Evolutionary conservation across 2,888 invertebrate genomes (phyloP), one percentile per base, ranked within the genome.

Genomic region (Drosophila formosana): DNA sequence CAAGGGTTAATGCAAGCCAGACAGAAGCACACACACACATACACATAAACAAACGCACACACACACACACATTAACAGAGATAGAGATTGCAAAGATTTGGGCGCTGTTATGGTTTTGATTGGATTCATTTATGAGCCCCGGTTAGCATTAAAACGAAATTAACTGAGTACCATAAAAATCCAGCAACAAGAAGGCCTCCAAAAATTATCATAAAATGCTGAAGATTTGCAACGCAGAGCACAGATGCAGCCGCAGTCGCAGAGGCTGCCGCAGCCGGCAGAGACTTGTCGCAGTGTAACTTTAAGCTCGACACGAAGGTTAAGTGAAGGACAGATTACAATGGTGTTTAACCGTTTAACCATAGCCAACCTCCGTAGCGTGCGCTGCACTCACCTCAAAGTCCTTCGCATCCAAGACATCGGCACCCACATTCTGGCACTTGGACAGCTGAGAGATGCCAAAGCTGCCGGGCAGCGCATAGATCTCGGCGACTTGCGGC

Each of bases 401-500:
- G 91, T 96, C 94, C 81, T 95, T 95, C 70, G 62, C 94, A 51
- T 82, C 66, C 71, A 85, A 30, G 13, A 53, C 50, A 47, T 78
- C 64, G 37, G 68, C 56, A 18, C 13, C 92, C 6, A 96, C 93
- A 90, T 94, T 94, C 82, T 94, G 93, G 28, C 96, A 95, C 93
- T 96, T 96, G 18, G 72, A 13, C 49, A 91, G 63, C 72, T 94
- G 93, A 34, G 93, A 93, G 69, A 98, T 98, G 23, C 98, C 98
- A 83, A 95, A 95, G 93, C 98, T 99, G 34, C 98, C 99, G 11
- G 99, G 99, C 28, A 96, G 94, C 45, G 96, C 96, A 91, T 94
- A 98, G 72, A 99, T 95, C 74, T 94, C 93, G 51, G 94, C 92
- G 26, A 98, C 95, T 90, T 94, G 92, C 11, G 94, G 90, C 47